Conservation (phyloP, 2,888 invertebrate genomes). For the Nebria brevicollis region DNA sequence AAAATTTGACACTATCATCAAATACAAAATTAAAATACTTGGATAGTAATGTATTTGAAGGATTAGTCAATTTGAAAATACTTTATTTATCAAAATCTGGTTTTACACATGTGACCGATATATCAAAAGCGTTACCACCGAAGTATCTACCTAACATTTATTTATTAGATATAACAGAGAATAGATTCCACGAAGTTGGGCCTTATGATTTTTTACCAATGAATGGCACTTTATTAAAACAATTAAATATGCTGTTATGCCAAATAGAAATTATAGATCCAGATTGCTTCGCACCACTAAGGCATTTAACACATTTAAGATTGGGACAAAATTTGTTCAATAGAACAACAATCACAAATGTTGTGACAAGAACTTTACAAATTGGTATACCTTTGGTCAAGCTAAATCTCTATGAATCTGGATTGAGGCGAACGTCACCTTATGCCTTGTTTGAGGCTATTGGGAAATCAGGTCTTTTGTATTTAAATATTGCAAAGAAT, state of each 20-base stretch:
- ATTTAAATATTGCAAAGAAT: constrained; percentile 66
- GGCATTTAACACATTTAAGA: constrained; percentile 62
- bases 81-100: constrained; percentile 68
- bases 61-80: constrained; percentile 64
- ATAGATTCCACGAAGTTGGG: constrained; percentile 63
- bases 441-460: constrained; percentile 64
- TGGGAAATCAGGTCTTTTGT: constrained; percentile 65
- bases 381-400: constrained; percentile 62
- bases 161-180: constrained; percentile 67
- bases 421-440: constrained; percentile 64
- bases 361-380: constrained; percentile 61
- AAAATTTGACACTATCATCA: constrained; percentile 68
- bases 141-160: constrained; percentile 63
- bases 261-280: constrained; percentile 67
- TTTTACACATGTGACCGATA: constrained; percentile 62
- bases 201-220: constrained; percentile 64
- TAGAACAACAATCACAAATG: constrained; percentile 61
- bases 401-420: constrained; percentile 67
- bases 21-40: constrained; percentile 64
- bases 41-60: constrained; percentile 64
- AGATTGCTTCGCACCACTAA: constrained; percentile 64
- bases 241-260: constrained; percentile 66
- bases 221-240: constrained; percentile 62
- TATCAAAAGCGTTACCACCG: constrained; percentile 63
- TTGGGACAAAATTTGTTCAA: constrained; percentile 68